Conservation (phyloP, 2,797 vertebrate genomes). For the Linurgus olivaceus region DNA sequence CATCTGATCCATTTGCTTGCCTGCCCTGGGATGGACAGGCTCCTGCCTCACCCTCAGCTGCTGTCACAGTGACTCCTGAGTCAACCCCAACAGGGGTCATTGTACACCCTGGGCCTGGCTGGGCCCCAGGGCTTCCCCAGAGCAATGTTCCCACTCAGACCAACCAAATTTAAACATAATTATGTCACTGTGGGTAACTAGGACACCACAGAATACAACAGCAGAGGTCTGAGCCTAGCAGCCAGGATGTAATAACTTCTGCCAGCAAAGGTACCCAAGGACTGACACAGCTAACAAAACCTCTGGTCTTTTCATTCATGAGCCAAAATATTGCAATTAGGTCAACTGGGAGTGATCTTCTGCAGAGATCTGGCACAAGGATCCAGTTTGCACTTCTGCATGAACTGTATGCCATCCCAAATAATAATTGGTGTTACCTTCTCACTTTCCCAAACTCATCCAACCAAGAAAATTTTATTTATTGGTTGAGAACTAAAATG, state of each 20-base stretch:
- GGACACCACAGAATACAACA: background rate
- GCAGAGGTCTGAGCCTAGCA: background rate
- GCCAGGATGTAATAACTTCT: background rate
- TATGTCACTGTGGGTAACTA: background rate
- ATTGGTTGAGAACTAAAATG: background rate
- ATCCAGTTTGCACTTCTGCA: background rate
- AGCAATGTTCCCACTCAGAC: background rate
- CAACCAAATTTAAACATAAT: background rate
- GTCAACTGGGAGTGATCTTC: background rate
- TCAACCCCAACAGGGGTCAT: background rate
- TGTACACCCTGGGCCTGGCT: background rate
- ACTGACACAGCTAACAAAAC: background rate
- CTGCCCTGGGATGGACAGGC: background rate
- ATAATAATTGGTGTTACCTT: background rate
- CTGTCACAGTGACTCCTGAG: background rate
- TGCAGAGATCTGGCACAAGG: background rate
- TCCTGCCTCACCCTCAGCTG: background rate
- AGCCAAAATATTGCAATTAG: background rate
- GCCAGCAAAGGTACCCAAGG: background rate
- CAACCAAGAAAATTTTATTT: background rate
- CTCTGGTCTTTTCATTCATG: background rate
- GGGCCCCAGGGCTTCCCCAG: background rate
- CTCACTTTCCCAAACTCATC: background rate
- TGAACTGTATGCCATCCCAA: accelerated
- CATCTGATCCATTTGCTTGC: background rate